Base-by-base conservation (phyloP, 1,140 invertebrate species). In the Drosophila pruinosa region DNA sequence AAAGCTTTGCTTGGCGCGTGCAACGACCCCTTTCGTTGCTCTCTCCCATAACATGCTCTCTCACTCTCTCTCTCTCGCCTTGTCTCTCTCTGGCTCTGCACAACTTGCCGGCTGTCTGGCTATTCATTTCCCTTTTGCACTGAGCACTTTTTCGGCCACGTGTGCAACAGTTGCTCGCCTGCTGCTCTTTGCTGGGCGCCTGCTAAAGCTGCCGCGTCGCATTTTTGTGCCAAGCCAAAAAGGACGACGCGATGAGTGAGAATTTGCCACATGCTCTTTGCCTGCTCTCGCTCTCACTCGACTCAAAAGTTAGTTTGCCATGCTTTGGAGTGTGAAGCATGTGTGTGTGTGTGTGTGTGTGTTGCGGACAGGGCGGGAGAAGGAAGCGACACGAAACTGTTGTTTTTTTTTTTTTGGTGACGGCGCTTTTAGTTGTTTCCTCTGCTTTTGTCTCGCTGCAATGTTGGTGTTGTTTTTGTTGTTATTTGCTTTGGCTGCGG, bases 211-310 rank as follows among this genome's bases (percentile, higher is more conserved):
- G 82, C 82, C 77, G 82, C 74, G 61, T 86, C 82, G 82, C 82
- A 86, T 86, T 86, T 86, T 75, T 86, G 82, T 86, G 78, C 81
- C 81, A 78, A 62, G 69, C 74, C 76, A 85, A 86, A 85, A 85
- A 85, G 80, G 80, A 85, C 77, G 81, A 86, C 68, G 80, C 80
- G 80, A 80, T 85, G 77, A 85, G 80, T 70, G 80, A 80, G 61
- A 71, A 24, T 68, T 61, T 28, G 15, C 26, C 17, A 45, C 19
- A 8, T 38, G 17, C 19, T 38, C 26, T 26, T 28, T 28, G 0
- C 8, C 6, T 41, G 17, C 45, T 31, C 47, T 24, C 15, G 22
- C 39, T 22, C 38, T 17, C 24, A 85, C 72, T 85, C 59, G 43
- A 85, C 72, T 76, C 76, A 86, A 85, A 76, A 73, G 72, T 80